These are phyloP conservation scores for Molossus alvarezi DNA, from an alignment of 2,797 vertebrate genomes.

Conservation along the genomic window DNA sequence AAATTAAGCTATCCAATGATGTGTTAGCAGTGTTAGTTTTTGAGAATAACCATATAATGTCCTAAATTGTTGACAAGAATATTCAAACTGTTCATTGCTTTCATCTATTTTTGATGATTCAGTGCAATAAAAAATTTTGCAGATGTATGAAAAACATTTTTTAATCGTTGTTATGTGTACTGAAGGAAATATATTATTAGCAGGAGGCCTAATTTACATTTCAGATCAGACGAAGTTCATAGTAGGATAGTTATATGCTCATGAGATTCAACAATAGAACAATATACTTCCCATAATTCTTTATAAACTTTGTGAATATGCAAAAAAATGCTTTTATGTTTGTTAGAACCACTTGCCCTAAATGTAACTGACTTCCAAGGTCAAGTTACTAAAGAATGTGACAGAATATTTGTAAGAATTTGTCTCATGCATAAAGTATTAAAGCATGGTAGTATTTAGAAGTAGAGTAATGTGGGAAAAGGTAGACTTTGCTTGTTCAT, in stretches of 20 bases:
- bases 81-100: slow-evolving; percentile 75
- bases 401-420: slow-evolving; percentile 71
- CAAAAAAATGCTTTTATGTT: slow-evolving; percentile 72
- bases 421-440: slow-evolving; percentile 86
- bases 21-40: background rate
- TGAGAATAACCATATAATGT: slow-evolving; percentile 43
- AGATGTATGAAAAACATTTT: slow-evolving; percentile 77
- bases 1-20: slow-evolving; percentile 53
- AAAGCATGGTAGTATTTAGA: slow-evolving; percentile 74
- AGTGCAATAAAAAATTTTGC: slow-evolving; percentile 83
- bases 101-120: slow-evolving; percentile 86
- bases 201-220: slow-evolving; percentile 84
- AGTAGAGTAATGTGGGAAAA: slow-evolving; percentile 17
- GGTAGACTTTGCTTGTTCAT: slow-evolving; percentile 59
- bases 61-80: slow-evolving; percentile 73
- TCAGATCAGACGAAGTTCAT: slow-evolving; percentile 76
- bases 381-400: slow-evolving; percentile 78
- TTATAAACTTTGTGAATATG: slow-evolving; percentile 80
- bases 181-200: slow-evolving; percentile 87
- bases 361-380: slow-evolving; percentile 77
- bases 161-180: slow-evolving; percentile 74
- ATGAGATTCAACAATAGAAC: slow-evolving; percentile 82
- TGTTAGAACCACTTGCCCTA: slow-evolving; percentile 64
- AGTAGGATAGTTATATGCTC: slow-evolving; percentile 71
- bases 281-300: slow-evolving; percentile 84